phyloP scores from a whole-genome alignment of 2,888 invertebrate species.

The Drosophila mercatorum region DNA sequence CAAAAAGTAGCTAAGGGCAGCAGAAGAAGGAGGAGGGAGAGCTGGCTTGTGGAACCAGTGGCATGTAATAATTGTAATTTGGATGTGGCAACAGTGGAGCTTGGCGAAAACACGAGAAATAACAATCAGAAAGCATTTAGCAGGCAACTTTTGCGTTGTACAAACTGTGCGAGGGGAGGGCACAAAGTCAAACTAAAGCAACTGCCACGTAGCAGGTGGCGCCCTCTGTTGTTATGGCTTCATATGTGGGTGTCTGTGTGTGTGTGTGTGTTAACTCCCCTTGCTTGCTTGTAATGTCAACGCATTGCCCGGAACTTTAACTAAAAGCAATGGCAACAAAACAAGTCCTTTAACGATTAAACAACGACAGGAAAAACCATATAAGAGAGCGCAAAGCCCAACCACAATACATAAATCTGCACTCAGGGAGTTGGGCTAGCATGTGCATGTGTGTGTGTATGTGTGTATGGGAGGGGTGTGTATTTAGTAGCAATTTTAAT shows the following conservation, averaged over 20 bases:
- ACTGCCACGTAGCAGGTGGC: conserved; percentile 64
- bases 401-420: conserved; percentile 56
- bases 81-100: conserved; percentile 48
- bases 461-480: conserved; percentile 17
- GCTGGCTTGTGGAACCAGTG: conserved; percentile 36
- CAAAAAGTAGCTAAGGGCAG: conserved; percentile 21
- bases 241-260: conserved; percentile 25
- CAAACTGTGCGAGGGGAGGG: conserved; percentile 33
- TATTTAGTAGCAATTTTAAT: conserved; percentile 67
- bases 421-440: conserved; percentile 12
- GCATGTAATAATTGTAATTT: conserved; percentile 69
- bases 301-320: conserved; percentile 41
- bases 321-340: conserved; percentile 42
- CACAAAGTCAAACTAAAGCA: conserved; percentile 14
- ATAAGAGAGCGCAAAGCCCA: conserved; percentile 34
- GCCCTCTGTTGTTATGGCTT: conserved; percentile 52
- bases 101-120: conserved; percentile 76
- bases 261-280: conserved; percentile 14
- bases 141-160: conserved; percentile 66
- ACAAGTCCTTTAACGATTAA: conserved; percentile 70
- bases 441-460: not conserved
- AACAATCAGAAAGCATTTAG: conserved; percentile 83
- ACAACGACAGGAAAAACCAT: conserved; percentile 62
- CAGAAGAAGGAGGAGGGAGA: not conserved
- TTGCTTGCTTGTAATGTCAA: conserved; percentile 52